phyloP scores from a whole-genome alignment of 1,140 invertebrate species.

The Aporrectodea caliginosa region DNA sequence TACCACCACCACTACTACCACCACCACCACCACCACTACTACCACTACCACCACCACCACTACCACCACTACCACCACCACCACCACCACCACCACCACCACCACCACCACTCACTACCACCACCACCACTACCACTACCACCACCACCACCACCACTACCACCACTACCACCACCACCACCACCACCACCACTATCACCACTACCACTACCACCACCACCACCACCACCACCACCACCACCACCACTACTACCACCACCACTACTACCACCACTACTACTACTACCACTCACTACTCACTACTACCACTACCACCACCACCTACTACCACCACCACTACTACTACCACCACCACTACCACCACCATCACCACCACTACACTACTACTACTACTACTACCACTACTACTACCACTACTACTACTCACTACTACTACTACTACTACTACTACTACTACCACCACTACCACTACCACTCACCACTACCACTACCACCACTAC shows the following conservation, averaged over 20 bases:
- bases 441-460: slow-evolving; percentile 29
- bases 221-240: slow-evolving; percentile 25
- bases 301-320: too few relatives aligned
- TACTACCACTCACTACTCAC: too few relatives aligned
- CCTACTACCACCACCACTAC: slow-evolving; percentile 25
- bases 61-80: not conserved
- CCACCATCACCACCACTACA: too few relatives aligned
- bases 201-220: slow-evolving; percentile 27
- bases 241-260: slow-evolving; percentile 29
- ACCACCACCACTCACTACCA: slow-evolving; percentile 15
- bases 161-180: slow-evolving; percentile 30
- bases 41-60: slow-evolving; percentile 9
- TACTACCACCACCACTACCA: slow-evolving; percentile 19
- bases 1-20: slow-evolving; percentile 18
- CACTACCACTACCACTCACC: too few relatives aligned
- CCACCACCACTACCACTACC: slow-evolving; percentile 30
- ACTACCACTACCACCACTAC: slow-evolving; percentile 23
- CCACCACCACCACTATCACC: slow-evolving; percentile 26
- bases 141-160: slow-evolving; percentile 33
- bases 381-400: slow-evolving; percentile 32
- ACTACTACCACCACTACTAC: slow-evolving; percentile 14
- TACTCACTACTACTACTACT: too few relatives aligned
- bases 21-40: slow-evolving; percentile 16
- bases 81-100: slow-evolving; percentile 4
- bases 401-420: slow-evolving; percentile 28